These are phyloP conservation scores for Microdon myrmicae DNA, from an alignment of 2,888 invertebrate genomes.

Conservation along the genomic window DNA sequence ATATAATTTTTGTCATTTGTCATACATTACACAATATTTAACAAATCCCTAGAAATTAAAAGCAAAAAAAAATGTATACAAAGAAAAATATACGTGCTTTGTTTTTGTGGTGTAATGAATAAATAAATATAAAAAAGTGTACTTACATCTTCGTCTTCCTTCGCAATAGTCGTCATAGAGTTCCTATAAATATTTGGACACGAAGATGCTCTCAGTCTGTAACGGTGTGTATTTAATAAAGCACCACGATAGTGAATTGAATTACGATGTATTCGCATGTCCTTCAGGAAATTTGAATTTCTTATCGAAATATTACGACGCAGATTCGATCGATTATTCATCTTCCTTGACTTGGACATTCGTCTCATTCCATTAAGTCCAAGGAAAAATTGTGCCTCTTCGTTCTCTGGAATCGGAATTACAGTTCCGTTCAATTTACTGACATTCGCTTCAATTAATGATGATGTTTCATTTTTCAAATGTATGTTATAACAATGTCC, in stretches of 20 bases:
- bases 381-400: conserved; percentile 37
- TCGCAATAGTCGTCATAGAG: conserved; percentile 86
- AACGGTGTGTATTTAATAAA: conserved; percentile 83
- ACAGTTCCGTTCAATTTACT: conserved; percentile 57
- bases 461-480: conserved; percentile 58
- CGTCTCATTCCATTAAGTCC: conserved; percentile 60
- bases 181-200: conserved; percentile 92
- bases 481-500: conserved; percentile 56
- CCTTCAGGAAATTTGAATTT: conserved; percentile 75
- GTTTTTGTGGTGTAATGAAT: no score
- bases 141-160: conserved; percentile 79
- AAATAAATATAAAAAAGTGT: no score
- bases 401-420: conserved; percentile 60
- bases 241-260: conserved; percentile 89
- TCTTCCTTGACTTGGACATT: conserved; percentile 60
- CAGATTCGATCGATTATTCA: conserved; percentile 61
- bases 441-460: conserved; percentile 57
- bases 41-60: no score
- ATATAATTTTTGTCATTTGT: no score
- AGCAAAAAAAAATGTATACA: not conserved
- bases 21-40: no score
- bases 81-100: not conserved
- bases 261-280: conserved; percentile 77
- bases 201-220: conserved; percentile 84
- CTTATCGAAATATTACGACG: conserved; percentile 63